phyloP scores from a whole-genome alignment of 2,113 vertebrate genomes.

The Melospiza melodia region DNA sequence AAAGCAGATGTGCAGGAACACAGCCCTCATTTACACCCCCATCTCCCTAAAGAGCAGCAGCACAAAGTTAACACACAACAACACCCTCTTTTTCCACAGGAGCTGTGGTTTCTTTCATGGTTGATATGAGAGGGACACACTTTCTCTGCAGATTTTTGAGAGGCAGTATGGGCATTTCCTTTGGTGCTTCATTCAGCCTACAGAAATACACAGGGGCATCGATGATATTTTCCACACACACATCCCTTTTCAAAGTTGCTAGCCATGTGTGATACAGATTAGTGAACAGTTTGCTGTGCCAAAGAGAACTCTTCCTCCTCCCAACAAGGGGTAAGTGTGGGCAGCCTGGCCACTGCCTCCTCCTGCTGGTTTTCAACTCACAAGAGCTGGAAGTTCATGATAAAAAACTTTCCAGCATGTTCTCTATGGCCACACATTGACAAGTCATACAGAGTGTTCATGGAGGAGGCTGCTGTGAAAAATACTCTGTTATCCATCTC shows the following conservation, averaged over 20 bases:
- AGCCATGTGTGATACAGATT: neutral
- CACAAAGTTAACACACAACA: neutral
- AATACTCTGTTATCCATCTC: neutral
- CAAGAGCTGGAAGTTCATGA: neutral
- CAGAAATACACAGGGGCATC: neutral
- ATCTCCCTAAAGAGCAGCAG: neutral
- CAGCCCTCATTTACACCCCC: neutral
- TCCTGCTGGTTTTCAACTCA: neutral
- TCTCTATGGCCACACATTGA: neutral
- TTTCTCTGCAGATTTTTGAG: neutral
- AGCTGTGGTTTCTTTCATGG: neutral
- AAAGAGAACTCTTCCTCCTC: neutral
- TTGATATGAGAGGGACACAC: neutral
- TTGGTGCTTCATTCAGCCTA: neutral
- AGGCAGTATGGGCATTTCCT: neutral
- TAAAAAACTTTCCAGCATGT: neutral
- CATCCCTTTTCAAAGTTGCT: neutral
- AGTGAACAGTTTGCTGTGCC: neutral
- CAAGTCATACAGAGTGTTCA: neutral
- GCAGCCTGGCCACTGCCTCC: neutral
- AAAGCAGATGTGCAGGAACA: neutral
- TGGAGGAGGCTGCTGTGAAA: neutral
- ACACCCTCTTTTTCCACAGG: neutral
- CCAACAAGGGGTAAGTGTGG: neutral
- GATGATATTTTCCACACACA: neutral